Evolutionary conservation across 2,113 vertebrate genomes (phyloP).

Genomic region (Burhinus oedicnemus): DNA sequence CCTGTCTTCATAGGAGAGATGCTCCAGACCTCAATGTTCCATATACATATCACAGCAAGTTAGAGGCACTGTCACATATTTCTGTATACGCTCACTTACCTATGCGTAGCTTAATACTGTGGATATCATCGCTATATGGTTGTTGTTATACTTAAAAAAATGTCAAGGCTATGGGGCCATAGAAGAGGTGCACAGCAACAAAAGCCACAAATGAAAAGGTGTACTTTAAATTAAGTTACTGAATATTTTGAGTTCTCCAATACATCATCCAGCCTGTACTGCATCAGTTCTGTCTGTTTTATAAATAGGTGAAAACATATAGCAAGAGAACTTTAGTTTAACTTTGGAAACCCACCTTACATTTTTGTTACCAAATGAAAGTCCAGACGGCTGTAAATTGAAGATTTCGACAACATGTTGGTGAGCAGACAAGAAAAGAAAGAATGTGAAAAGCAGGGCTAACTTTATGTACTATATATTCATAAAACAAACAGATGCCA

Average conservation of each 20-base stretch:
- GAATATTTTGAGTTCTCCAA: not conserved
- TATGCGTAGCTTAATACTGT: not conserved
- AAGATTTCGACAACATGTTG: not conserved
- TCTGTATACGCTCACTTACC: not conserved
- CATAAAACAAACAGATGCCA: not conserved
- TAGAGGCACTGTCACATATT: not conserved
- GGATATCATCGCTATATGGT: not conserved
- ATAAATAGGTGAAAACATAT: not conserved
- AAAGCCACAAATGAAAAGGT: not conserved
- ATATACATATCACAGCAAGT: not conserved
- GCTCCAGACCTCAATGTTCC: not conserved
- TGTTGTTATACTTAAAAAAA: not conserved
- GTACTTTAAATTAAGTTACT: not conserved
- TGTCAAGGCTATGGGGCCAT: not conserved
- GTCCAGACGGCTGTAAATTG: not conserved
- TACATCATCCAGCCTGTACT: not conserved
- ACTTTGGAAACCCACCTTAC: not conserved
- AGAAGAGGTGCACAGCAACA: not conserved
- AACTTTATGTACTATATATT: not conserved
- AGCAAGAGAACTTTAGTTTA: not conserved
- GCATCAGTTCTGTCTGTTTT: not conserved
- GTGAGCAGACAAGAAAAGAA: not conserved
- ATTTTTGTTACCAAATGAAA: not conserved
- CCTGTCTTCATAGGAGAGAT: too few species aligned
- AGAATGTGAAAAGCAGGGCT: not conserved